phyloP scores from a whole-genome alignment of 2,113 vertebrate species.

The Candoia aspera region DNA sequence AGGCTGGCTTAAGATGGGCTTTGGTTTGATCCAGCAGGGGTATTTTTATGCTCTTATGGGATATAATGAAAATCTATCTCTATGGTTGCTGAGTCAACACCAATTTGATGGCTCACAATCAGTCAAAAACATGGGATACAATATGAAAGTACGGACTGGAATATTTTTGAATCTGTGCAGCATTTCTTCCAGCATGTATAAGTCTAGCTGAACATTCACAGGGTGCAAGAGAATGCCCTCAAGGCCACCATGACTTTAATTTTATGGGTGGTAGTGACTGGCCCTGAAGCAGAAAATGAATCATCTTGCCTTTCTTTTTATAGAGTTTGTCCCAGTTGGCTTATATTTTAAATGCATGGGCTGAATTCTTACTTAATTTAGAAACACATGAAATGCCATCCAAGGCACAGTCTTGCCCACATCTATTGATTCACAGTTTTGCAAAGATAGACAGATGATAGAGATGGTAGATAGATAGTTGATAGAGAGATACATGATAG shows the following conservation, averaged over 20 bases:
- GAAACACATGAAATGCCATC: slow-evolving; percentile 58
- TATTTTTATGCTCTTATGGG: too few relatives aligned
- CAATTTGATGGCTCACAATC: background rate
- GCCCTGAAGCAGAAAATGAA: slow-evolving; percentile 47
- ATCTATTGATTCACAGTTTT: slow-evolving; percentile 56
- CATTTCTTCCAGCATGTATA: slow-evolving; percentile 36
- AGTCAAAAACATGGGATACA: slow-evolving; percentile 23
- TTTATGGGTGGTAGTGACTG: slow-evolving; percentile 57
- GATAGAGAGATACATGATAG: too few relatives aligned
- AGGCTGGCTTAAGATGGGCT: too few relatives aligned
- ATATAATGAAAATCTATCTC: too few relatives aligned
- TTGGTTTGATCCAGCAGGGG: too few relatives aligned
- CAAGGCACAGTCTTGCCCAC: slow-evolving; percentile 53
- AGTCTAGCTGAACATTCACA: background rate
- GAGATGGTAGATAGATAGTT: slow-evolving; percentile 28
- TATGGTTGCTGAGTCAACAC: too few relatives aligned
- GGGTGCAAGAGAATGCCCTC: slow-evolving; percentile 21
- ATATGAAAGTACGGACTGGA: too few relatives aligned
- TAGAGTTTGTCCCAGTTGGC: slow-evolving; percentile 60
- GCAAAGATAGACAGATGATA: slow-evolving; percentile 46
- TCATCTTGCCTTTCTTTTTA: slow-evolving; percentile 63
- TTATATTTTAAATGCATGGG: slow-evolving; percentile 68
- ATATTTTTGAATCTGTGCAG: slow-evolving; percentile 9
- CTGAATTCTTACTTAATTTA: slow-evolving; percentile 55
- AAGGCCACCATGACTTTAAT: slow-evolving; percentile 27